These are phyloP conservation scores for Caenorhabditis briggsae DNA, from an alignment of 1,140 invertebrate genomes.

Conservation along the genomic window DNA sequence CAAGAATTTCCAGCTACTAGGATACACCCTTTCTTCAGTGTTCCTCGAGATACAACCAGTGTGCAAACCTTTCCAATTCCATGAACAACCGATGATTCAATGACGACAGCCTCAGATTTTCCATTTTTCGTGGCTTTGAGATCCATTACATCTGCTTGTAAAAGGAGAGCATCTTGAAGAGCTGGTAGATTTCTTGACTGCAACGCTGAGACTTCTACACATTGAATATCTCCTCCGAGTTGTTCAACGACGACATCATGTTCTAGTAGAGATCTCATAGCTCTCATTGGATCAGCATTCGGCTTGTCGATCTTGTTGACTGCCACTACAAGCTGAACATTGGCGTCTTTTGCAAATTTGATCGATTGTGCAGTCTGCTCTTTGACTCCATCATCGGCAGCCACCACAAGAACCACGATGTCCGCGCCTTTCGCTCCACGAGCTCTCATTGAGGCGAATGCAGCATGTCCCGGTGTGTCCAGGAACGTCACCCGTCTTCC, in stretches of 20 bases:
- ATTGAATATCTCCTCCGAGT: conserved; percentile 91
- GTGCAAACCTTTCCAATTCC: conserved; percentile 87
- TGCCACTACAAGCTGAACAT: conserved; percentile 95
- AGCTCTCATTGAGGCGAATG: conserved; percentile 89
- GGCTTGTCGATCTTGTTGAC: conserved; percentile 98
- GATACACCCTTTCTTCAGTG: conserved; percentile 85
- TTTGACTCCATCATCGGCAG: conserved; percentile 98
- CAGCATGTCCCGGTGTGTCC: conserved; percentile 99
- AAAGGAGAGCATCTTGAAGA: conserved; percentile 83
- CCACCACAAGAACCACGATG: conserved; percentile 94
- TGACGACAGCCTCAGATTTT: conserved; percentile 88
- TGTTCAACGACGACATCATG: conserved; percentile 89
- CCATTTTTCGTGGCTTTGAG: conserved; percentile 84
- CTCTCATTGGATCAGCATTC: conserved; percentile 83
- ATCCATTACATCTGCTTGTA: conserved; percentile 89
- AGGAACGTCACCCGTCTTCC: conserved; percentile 90
- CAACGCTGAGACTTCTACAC: conserved; percentile 91
- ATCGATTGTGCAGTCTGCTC: conserved; percentile 88
- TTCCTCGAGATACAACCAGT: conserved; percentile 89
- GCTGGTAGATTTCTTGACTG: conserved; percentile 77
- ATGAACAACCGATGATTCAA: conserved; percentile 87
- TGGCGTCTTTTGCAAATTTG: conserved; percentile 74
- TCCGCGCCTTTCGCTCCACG: conserved; percentile 85
- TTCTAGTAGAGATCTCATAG: conserved; percentile 84
- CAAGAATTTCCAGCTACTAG: conserved; percentile 85